Conservation (phyloP, 2,797 vertebrate species). For the Pseudochaenichthys georgianus region DNA sequence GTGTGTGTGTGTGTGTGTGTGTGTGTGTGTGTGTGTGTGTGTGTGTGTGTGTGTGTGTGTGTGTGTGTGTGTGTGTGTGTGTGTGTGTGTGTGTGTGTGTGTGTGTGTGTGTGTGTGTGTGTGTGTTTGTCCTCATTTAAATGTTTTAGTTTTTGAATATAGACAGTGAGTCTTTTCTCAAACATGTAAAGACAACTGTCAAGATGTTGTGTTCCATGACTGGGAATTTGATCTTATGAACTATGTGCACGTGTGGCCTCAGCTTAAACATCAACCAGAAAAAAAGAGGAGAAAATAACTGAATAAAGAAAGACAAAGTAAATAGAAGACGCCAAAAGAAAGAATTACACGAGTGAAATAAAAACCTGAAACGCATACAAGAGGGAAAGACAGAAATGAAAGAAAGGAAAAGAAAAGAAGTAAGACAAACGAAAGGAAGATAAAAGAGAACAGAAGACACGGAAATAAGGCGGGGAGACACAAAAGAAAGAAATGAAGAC, state of each 20-base stretch:
- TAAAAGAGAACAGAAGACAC: no score
- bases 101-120: constrained; percentile 5
- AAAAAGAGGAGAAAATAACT: no score
- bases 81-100: constrained; percentile 21
- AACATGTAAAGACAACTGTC: background rate
- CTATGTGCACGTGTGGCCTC: background rate
- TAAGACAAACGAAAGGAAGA: no score
- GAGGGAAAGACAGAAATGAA: background rate
- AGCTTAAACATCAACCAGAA: background rate
- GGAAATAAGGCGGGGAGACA: background rate
- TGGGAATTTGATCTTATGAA: background rate
- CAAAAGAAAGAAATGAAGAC: background rate
- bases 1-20: no score
- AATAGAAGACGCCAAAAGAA: no score
- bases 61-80: no score
- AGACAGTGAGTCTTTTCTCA: constrained; percentile 5
- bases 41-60: background rate
- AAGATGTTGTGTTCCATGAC: no score
- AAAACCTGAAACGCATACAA: background rate
- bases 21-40: background rate
- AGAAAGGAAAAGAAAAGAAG: background rate
- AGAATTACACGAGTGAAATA: no score
- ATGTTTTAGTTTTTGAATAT: constrained; percentile 17
- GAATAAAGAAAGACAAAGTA: no score
- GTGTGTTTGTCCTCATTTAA: constrained; percentile 2